phyloP scores from a whole-genome alignment of 2,888 invertebrate genomes.

The Zhuqinia jingwanae region DNA sequence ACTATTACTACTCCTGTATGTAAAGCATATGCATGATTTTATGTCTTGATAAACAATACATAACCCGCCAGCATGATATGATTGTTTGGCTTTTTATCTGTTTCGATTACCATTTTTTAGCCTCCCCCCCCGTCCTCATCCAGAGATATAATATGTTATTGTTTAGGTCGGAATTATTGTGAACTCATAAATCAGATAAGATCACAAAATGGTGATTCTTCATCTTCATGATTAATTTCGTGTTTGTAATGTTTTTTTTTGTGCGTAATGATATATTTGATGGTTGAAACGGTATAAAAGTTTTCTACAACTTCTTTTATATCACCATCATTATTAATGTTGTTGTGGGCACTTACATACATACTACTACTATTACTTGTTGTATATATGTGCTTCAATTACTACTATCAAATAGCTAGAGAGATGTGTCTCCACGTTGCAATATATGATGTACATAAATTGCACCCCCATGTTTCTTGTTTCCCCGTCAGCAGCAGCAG shows the following conservation, averaged over 20 bases:
- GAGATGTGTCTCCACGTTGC: conserved; percentile 6
- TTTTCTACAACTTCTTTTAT: conserved; percentile 44
- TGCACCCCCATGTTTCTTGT: conserved; percentile 19
- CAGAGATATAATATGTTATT: no score
- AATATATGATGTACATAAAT: conserved; percentile 26
- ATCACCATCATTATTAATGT: conserved; percentile 24
- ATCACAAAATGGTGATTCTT: conserved; percentile 20
- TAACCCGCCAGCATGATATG: no score
- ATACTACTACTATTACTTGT: no score
- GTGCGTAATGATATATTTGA: conserved; percentile 17
- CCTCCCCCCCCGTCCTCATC: no score
- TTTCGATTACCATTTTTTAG: no score
- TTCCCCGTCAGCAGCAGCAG: background rate
- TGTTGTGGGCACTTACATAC: conserved; percentile 15
- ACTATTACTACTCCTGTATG: no score
- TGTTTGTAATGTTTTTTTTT: conserved; percentile 40
- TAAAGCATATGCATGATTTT: conserved; percentile 8
- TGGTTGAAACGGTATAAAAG: conserved; percentile 46
- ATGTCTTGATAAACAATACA: background rate
- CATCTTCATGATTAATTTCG: conserved; percentile 55
- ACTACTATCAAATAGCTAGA: conserved; percentile 31
- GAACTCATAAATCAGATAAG: conserved; percentile 17
- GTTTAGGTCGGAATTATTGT: background rate
- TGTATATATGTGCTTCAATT: conserved; percentile 52
- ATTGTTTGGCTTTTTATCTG: no score